Evolutionary conservation across 2,797 vertebrate genomes (phyloP).

Genomic region (Onychomys torridus): DNA sequence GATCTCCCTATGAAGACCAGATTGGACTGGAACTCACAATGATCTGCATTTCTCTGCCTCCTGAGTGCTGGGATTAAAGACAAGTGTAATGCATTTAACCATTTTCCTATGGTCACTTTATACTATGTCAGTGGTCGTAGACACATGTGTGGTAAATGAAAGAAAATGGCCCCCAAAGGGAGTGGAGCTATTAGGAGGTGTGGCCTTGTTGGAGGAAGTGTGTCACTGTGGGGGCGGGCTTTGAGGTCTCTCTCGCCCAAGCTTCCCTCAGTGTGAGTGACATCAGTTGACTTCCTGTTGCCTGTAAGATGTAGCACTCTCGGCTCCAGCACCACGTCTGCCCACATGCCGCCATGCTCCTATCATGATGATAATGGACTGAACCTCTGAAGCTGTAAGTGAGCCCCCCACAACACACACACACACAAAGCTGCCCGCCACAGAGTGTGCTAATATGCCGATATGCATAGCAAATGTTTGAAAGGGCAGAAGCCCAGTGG

Average conservation of each 20-base stretch:
- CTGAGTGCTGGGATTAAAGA: not conserved
- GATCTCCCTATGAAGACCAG: not conserved
- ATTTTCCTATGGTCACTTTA: not conserved
- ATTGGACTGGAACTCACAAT: not conserved
- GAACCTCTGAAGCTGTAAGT: too few relatives aligned
- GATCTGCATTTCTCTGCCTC: not conserved
- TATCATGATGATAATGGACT: too few relatives aligned
- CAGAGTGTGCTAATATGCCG: too few relatives aligned
- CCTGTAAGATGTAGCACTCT: too few relatives aligned
- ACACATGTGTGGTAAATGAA: not conserved
- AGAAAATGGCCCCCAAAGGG: not conserved
- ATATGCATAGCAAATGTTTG: not conserved
- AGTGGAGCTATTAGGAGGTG: not conserved
- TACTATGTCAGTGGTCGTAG: not conserved
- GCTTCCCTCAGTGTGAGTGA: too few relatives aligned
- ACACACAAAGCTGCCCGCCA: not conserved
- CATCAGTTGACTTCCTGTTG: too few relatives aligned
- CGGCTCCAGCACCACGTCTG: too few relatives aligned
- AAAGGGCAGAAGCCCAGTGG: not conserved
- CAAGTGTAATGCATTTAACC: not conserved
- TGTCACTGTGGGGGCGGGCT: too few relatives aligned
- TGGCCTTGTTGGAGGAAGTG: too few relatives aligned
- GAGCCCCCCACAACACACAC: not conserved
- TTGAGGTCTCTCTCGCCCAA: too few relatives aligned
- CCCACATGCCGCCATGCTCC: too few relatives aligned